Base-by-base conservation (phyloP, 1,140 invertebrate species). In the Drosophila quadrilineata region DNA sequence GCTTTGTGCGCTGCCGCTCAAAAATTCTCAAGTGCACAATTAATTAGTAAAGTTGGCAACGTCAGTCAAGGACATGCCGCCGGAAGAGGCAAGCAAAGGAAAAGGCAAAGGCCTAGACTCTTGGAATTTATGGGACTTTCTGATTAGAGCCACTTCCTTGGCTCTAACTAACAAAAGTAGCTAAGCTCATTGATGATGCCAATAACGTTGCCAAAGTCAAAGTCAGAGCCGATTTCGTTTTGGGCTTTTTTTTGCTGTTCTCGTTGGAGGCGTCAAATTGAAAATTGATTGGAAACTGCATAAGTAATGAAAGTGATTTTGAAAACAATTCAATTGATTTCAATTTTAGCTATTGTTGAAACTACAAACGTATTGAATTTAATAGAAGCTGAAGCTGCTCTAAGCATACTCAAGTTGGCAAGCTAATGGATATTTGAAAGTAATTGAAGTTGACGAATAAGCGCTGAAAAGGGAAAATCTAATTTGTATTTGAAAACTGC, bases 1-100 rank as follows among this genome's bases (percentile, higher is more conserved):
- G 41, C 77, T 85, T 60, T 67, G 65, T 68, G 58, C 50, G 58
- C 28, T 63, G 58, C 43, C 41, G 65, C 66, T 64, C 59, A 68
- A 79, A 82, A 85, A 85, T 79, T 85, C 79, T 85, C 79, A 80
- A 85, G 79, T 85, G 79, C 71, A 79, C 80, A 85, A 85, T 85
- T 85, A 85, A 85, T 85, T 85, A 85, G 73, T 85, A 84, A 84
- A 84, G 80, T 79, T 84, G 58, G 50, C 52, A 57, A 33, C 12
- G 22, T 43, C 22, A 16, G 14, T 31, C 8, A 16, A 41, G 29
- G 5, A 22, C 16, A 31, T 35, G 28, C 48, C 10, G 19, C 19
- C 31, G 60, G 24, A 41, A 35, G 21, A 52, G 53, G 16, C 52
- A 21, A 29, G 48, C 49, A 71, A 56, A 54, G 43, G 48, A 16